Conservation (phyloP, 2,888 invertebrate species). For the Aphidius colemani region DNA sequence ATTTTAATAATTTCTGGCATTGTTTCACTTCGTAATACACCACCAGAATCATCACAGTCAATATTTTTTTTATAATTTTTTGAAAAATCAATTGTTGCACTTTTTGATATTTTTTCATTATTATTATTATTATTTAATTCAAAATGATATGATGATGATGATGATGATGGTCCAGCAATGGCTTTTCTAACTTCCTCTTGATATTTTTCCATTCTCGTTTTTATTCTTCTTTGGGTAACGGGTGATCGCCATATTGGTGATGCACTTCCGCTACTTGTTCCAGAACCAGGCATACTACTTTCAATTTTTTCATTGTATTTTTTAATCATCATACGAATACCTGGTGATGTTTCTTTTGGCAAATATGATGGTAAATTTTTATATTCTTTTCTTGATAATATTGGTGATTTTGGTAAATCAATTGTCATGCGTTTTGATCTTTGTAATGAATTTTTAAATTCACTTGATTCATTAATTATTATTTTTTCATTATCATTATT, state of each 20-base stretch:
- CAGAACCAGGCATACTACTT: slow-evolving; percentile 23
- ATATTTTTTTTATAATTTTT: slow-evolving; percentile 51
- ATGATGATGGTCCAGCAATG: slow-evolving; percentile 26
- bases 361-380: slow-evolving; percentile 52
- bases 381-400: slow-evolving; percentile 61
- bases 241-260: slow-evolving; percentile 72
- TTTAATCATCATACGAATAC: slow-evolving; percentile 73
- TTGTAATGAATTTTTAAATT: background rate
- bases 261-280: slow-evolving; percentile 65
- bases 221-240: slow-evolving; percentile 65
- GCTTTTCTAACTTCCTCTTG: slow-evolving; percentile 59
- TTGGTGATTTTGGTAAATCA: slow-evolving; percentile 55
- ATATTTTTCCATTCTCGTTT: slow-evolving; percentile 63
- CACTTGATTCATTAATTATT: background rate
- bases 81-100: slow-evolving; percentile 66
- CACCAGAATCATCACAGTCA: background rate
- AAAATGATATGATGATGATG: background rate
- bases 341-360: slow-evolving; percentile 71
- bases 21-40: slow-evolving; percentile 6
- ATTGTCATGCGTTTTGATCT: slow-evolving; percentile 60
- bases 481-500: background rate
- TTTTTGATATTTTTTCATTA: slow-evolving; percentile 61
- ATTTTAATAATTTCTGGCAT: slow-evolving; percentile 8
- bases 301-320: slow-evolving; percentile 67
- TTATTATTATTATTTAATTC: background rate